phyloP scores from a whole-genome alignment of 1,140 invertebrate genomes.

The Cotesia vestalis region DNA sequence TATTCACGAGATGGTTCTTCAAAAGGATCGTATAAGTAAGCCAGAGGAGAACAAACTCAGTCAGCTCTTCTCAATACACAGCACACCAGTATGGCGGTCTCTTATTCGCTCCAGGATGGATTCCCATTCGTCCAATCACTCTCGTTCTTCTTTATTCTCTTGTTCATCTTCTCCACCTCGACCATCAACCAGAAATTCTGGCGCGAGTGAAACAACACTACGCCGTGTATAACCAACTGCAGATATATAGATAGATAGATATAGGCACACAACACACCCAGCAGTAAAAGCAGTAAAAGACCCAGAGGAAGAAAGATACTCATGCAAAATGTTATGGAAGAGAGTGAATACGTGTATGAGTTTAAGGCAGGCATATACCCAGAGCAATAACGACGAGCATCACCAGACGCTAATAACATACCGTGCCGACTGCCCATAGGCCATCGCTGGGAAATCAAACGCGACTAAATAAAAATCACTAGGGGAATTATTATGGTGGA shows the following conservation, averaged over 20 bases:
- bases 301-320: slow-evolving; percentile 26
- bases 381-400: slow-evolving; percentile 63
- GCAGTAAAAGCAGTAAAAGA: slow-evolving; percentile 20
- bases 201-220: slow-evolving; percentile 4
- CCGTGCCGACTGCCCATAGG: slow-evolving; percentile 64
- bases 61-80: background rate
- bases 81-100: slow-evolving; percentile 48
- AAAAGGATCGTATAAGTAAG: slow-evolving; percentile 1
- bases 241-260: background rate
- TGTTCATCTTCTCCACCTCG: slow-evolving; percentile 34
- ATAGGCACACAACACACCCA: background rate
- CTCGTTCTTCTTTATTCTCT: slow-evolving; percentile 42
- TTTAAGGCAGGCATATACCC: slow-evolving; percentile 51
- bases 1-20: slow-evolving; percentile 23
- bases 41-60: too few species aligned
- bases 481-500: slow-evolving; percentile 66
- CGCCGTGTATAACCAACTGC: too few species aligned
- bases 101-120: slow-evolving; percentile 40
- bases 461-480: slow-evolving; percentile 63
- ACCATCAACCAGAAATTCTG: slow-evolving; percentile 29
- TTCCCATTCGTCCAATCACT: slow-evolving; percentile 58
- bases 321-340: slow-evolving; percentile 31
- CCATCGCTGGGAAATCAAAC: slow-evolving; percentile 63
- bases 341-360: slow-evolving; percentile 49
- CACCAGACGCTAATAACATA: slow-evolving; percentile 68